These are phyloP conservation scores for Vanessa tameamea DNA, from an alignment of 1,140 invertebrate genomes.

Conservation along the genomic window DNA sequence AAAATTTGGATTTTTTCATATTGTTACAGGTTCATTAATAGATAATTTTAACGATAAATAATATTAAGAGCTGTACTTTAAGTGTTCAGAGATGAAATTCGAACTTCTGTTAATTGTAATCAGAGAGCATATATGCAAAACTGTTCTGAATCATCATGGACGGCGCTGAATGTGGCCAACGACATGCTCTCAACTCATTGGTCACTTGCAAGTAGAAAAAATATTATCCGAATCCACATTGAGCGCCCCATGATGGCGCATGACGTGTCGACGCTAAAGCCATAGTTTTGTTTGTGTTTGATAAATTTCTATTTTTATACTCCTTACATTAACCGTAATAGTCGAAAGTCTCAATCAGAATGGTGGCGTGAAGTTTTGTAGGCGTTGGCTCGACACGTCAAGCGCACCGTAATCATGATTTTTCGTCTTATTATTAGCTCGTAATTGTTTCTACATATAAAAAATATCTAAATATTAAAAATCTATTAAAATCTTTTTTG, in stretches of 20 bases:
- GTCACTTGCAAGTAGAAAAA: conserved; percentile 11
- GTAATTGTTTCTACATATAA: background rate
- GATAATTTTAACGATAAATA: conserved; percentile 77
- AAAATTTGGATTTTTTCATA: conserved; percentile 80
- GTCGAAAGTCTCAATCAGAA: background rate
- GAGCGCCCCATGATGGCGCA: conserved; percentile 52
- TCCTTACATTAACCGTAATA: conserved; percentile 26
- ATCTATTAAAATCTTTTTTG: background rate
- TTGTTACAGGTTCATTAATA: conserved; percentile 81
- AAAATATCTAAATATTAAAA: background rate
- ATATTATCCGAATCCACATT: conserved; percentile 37
- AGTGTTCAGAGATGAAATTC: conserved; percentile 78
- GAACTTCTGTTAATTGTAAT: conserved; percentile 73
- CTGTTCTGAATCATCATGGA: conserved; percentile 43
- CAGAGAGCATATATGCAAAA: conserved; percentile 57
- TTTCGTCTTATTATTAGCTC: conserved; percentile 45
- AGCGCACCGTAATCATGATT: conserved; percentile 39
- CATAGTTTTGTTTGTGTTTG: conserved; percentile 37
- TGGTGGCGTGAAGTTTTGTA: conserved; percentile 18
- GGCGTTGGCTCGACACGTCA: conserved; percentile 48
- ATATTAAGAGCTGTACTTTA: conserved; percentile 81
- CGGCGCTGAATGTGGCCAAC: conserved; percentile 34
- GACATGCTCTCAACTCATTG: conserved; percentile 18
- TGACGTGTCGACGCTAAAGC: conserved; percentile 50
- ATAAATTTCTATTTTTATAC: conserved; percentile 57